phyloP scores from a whole-genome alignment of 1,140 invertebrate genomes.

The Drosophila erecta region DNA sequence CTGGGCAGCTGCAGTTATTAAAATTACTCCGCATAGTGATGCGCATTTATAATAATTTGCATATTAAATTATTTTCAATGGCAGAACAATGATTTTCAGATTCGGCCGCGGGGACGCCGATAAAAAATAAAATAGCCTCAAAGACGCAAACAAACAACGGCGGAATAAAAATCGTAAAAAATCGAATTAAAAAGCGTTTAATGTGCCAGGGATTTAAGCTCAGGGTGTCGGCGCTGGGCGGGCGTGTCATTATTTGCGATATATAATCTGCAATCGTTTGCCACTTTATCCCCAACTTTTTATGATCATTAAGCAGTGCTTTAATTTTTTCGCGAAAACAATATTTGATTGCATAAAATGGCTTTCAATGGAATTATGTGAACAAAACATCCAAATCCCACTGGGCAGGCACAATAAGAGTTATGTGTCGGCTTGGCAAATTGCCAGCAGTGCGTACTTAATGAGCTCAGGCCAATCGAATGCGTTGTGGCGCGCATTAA shows the following conservation, averaged over 20 bases:
- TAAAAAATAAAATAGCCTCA: conserved; percentile 39
- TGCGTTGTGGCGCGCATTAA: conserved; percentile 7
- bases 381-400: conserved; percentile 47
- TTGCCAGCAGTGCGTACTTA: conserved; percentile 67
- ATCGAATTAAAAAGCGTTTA: conserved; percentile 80
- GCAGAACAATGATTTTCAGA: conserved; percentile 69
- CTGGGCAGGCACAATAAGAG: conserved; percentile 11
- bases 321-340: conserved; percentile 57
- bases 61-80: conserved; percentile 80
- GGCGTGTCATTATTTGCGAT: conserved; percentile 53
- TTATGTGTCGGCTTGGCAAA: conserved; percentile 57
- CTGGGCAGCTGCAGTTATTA: conserved; percentile 69
- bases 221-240: conserved; percentile 2
- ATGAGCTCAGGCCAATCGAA: conserved; percentile 46
- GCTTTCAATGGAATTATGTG: conserved; percentile 71
- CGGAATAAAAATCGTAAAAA: conserved; percentile 57
- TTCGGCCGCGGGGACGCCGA: conserved; percentile 21
- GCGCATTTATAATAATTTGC: conserved; percentile 79
- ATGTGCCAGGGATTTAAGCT: conserved; percentile 67
- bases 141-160: conserved; percentile 54
- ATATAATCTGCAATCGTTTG: conserved; percentile 68
- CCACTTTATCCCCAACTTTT: conserved; percentile 39
- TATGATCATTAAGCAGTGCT: conserved; percentile 73
- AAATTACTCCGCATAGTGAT: conserved; percentile 74
- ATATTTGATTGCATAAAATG: conserved; percentile 65